These are phyloP conservation scores for Oxycera nigricornis DNA, from an alignment of 2,888 invertebrate genomes.

Conservation along the genomic window DNA sequence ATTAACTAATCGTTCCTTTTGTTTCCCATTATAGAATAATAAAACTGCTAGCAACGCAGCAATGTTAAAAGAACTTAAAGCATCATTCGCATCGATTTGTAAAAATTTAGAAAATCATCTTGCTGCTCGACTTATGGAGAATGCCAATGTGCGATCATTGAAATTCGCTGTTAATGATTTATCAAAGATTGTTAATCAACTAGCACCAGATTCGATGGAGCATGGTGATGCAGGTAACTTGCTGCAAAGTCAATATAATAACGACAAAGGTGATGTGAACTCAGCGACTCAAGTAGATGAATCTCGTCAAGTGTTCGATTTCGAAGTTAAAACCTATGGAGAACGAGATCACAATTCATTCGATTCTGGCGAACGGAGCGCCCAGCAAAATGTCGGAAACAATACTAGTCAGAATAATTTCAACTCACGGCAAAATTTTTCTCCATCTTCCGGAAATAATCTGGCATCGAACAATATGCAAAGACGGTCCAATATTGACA, in stretches of 20 bases:
- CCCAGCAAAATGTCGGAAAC: too few species aligned
- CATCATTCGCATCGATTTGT: too few species aligned
- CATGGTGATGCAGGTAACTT: too few species aligned
- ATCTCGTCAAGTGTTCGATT: neutral
- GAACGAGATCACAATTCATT: neutral
- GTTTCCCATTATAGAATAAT: too few species aligned
- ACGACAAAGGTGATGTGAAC: too few species aligned
- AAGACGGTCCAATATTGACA: neutral
- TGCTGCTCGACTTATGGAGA: constrained; percentile 39
- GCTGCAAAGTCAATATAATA: too few species aligned
- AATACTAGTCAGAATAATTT: neutral
- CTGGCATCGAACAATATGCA: neutral
- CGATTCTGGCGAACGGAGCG: neutral
- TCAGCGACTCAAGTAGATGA: too few species aligned
- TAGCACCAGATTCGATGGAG: too few species aligned
- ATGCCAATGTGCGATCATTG: constrained; percentile 39
- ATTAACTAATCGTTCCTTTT: too few species aligned
- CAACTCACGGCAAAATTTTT: neutral
- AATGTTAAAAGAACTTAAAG: too few species aligned
- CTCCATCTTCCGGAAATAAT: neutral
- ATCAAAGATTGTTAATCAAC: constrained; percentile 39
- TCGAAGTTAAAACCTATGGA: neutral
- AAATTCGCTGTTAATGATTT: constrained; percentile 39
- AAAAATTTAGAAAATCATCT: too few species aligned
- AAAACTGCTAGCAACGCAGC: too few species aligned